Evolutionary conservation across 1,140 invertebrate genomes (phyloP).

Genomic region (Micrasema minimum): DNA sequence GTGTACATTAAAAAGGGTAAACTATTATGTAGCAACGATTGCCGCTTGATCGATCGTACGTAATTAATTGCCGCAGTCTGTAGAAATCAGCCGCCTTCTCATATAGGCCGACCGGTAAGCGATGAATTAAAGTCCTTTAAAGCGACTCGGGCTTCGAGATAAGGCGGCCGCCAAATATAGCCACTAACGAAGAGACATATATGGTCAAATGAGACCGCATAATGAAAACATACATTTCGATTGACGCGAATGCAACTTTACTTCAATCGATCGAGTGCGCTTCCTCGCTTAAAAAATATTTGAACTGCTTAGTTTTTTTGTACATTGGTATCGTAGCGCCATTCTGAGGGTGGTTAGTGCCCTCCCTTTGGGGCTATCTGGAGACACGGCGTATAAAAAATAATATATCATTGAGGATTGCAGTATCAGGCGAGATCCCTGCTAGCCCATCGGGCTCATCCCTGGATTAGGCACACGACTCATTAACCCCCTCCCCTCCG

Average conservation of each 20-base stretch:
- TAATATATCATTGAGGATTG: conserved; percentile 55
- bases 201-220: neutral
- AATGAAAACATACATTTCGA: neutral
- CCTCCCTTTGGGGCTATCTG: conserved; percentile 43
- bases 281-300: too few relatives aligned
- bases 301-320: too few relatives aligned
- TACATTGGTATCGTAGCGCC: neutral
- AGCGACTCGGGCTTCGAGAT: neutral
- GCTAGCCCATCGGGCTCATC: conserved; percentile 51
- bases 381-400: conserved; percentile 53
- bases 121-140: conserved; percentile 2
- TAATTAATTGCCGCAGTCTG: conserved; percentile 4
- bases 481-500: conserved; percentile 53
- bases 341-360: neutral
- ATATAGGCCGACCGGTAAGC: neutral
- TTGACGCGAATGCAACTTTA: neutral
- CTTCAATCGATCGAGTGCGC: neutral
- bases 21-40: conserved; percentile 10
- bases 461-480: conserved; percentile 54
- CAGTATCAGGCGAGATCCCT: conserved; percentile 51
- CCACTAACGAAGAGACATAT: neutral
- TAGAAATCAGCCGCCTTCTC: neutral
- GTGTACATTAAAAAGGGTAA: conserved; percentile 39
- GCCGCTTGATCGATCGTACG: neutral
- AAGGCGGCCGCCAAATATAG: conserved; percentile 2